Evolutionary conservation across 2,113 vertebrate genomes (phyloP), one percentile per base, ranked within the genome.

Genomic region (Cinclus cinclus): DNA sequence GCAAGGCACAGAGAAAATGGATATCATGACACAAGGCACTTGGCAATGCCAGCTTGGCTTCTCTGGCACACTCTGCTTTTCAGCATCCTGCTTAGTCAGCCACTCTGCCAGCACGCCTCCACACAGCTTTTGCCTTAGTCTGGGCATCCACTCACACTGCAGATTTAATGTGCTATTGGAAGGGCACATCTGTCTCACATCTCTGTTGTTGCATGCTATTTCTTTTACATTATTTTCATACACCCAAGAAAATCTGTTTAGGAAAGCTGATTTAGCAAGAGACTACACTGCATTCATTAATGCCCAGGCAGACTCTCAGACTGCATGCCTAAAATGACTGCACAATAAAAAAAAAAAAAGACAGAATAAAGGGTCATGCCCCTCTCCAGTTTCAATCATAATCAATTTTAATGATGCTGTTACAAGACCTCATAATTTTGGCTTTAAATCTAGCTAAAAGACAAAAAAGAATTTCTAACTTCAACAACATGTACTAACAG

Each of bases 381-480:
- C 49, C 27, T 56, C 47, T 75, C 31, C 68, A 63, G 20, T 70
- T 89, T 71, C 33, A 95, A 35, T 41, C 64, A 83, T 46, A 47
- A 91, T 82, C 56, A 75, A 31, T 87, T 84, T 78, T 84, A 91
- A 63, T 30, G 33, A 87, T 24, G 33, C 23, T 82, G 42, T 55
- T 84, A 70, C 18, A 87, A 87, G 52, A 33, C 18, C 21, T 87
- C 21, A 22, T 47, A 39, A 87, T 60, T 84, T 59, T 4, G 0
- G 13, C 33, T 82, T 91, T 69, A 84, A 82, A 89, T 52, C 30
- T 63, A 91, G 30, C 15, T 84, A 81, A 83, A 73, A 95, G 56
- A 59, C 23, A 70, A 15, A 6, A 15, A 74, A 75, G 62, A 78
- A 75, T 52, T 64, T 67, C 56, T 67, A 84, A 63, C 16, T 59